phyloP scores from a whole-genome alignment of 2,113 vertebrate species.

The Natator depressus region DNA sequence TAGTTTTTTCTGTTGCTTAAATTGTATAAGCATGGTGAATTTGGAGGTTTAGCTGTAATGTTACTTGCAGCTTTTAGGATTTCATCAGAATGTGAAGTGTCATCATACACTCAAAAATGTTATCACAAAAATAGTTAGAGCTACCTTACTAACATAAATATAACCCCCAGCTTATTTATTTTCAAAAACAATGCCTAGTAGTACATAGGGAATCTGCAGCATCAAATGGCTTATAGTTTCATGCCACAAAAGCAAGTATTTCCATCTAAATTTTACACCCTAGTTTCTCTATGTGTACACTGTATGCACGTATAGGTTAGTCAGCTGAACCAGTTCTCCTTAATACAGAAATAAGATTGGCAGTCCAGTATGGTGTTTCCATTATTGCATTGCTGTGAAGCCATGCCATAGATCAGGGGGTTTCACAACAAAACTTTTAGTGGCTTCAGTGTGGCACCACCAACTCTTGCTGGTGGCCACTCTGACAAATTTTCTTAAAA shows the following conservation, averaged over 20 bases:
- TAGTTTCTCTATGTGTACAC: not conserved
- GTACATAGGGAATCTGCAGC: not conserved
- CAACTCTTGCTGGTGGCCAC: too few species aligned
- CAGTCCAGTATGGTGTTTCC: not conserved
- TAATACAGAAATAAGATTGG: not conserved
- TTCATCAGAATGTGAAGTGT: not conserved
- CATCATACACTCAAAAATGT: not conserved
- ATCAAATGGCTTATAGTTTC: not conserved
- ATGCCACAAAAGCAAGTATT: not conserved
- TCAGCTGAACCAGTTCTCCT: not conserved
- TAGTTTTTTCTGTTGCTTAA: rapidly evolving
- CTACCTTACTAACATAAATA: not conserved
- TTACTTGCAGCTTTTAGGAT: not conserved
- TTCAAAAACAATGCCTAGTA: not conserved
- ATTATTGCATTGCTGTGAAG: not conserved
- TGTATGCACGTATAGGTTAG: not conserved
- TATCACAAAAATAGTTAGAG: not conserved
- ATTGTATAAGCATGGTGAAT: not conserved
- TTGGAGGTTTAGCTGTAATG: not conserved
- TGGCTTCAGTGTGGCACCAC: too few species aligned
- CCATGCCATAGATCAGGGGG: too few species aligned
- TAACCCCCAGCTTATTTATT: not conserved
- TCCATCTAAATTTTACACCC: not conserved
- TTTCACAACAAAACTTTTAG: too few species aligned
- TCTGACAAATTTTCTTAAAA: too few species aligned